Evolutionary conservation across 1,140 invertebrate species (phyloP).

Genomic region (Himalopsyche phryganea): DNA sequence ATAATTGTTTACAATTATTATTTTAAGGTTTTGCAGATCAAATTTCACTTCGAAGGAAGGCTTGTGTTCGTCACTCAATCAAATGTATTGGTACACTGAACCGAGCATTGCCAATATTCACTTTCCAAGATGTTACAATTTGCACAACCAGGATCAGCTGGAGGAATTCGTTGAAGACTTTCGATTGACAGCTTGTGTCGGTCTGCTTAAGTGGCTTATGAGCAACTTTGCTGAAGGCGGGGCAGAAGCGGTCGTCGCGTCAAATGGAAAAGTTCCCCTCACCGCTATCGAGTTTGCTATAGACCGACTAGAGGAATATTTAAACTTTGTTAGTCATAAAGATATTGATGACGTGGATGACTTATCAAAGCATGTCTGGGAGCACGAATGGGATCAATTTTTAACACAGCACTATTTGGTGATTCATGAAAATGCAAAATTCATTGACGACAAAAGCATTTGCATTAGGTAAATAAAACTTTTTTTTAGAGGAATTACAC

Average conservation of each 20-base stretch:
- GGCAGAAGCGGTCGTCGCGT: slow-evolving; percentile 54
- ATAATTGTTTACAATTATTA: no score
- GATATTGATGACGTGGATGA: slow-evolving; percentile 78
- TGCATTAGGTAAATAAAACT: slow-evolving; percentile 38
- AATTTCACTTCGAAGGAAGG: slow-evolving; percentile 90
- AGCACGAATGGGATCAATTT: slow-evolving; percentile 84
- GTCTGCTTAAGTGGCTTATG: slow-evolving; percentile 73
- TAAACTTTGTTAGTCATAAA: slow-evolving; percentile 72
- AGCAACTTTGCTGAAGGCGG: slow-evolving; percentile 56
- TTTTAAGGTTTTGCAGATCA: slow-evolving; percentile 68
- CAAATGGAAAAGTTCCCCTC: slow-evolving; percentile 65
- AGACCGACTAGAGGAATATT: slow-evolving; percentile 69
- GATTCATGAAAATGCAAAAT: slow-evolving; percentile 60
- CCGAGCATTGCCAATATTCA: slow-evolving; percentile 73
- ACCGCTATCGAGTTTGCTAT: slow-evolving; percentile 76
- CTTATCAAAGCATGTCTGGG: slow-evolving; percentile 61
- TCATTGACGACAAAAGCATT: slow-evolving; percentile 44
- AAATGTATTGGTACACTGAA: slow-evolving; percentile 87
- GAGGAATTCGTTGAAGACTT: slow-evolving; percentile 88
- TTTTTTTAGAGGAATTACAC: no score
- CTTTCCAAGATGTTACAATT: slow-evolving; percentile 85
- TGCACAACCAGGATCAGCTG: slow-evolving; percentile 81
- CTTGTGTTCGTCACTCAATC: slow-evolving; percentile 74
- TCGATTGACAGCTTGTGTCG: slow-evolving; percentile 81
- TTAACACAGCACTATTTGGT: slow-evolving; percentile 71